Evolutionary conservation across 2,797 vertebrate genomes (phyloP), one percentile per base, ranked within the genome.

Genomic region (Silurus lanzhouensis): DNA sequence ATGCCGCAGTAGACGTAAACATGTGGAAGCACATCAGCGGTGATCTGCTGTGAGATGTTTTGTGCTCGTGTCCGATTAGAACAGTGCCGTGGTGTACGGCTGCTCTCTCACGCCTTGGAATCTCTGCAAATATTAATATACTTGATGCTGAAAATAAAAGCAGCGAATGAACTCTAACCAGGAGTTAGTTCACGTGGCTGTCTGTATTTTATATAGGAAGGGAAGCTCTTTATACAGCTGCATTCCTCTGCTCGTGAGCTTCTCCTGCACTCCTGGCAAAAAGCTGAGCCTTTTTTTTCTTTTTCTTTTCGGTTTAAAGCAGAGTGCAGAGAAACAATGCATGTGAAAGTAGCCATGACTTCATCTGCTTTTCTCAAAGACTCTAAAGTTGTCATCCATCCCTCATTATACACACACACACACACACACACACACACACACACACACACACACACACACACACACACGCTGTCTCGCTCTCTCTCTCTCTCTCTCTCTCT

Each of bases 351-450:
- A 90, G 86, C 89, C 90, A 91, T 95, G 93, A 94, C 93, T 94
- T 93, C 91, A 91, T 89, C 90, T 92, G 91, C 93, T 93, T 90
- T 93, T 92, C 87, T 89, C 87, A 64, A 75, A 87, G 90, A 89
- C 90, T 89, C 91, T 91, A 92, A 85, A 93, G 81, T 93, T 92
- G 91, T 70, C 76, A 68, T 61, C 66, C 57, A 68, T 25, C 52
- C 20, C 5, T 38, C 5, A 31, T 2, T 14, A 25, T 48, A 88
- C 89, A 89, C 81, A 22, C 90, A 83, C 83, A 70, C 92, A 92
- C 92, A 91, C 66, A 25, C 25, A 22, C 88, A 90, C 88, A 38
- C 31, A 38, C 31, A 31, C 31, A 31, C 27, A 27, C 27, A 27
- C 27, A 27, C 27, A 27, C 27, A 27, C 31, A 38, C 31, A 38